Evolutionary conservation across 2,888 invertebrate genomes (phyloP), one percentile per base, ranked within the genome.

Genomic region (Melipona beecheii): DNA sequence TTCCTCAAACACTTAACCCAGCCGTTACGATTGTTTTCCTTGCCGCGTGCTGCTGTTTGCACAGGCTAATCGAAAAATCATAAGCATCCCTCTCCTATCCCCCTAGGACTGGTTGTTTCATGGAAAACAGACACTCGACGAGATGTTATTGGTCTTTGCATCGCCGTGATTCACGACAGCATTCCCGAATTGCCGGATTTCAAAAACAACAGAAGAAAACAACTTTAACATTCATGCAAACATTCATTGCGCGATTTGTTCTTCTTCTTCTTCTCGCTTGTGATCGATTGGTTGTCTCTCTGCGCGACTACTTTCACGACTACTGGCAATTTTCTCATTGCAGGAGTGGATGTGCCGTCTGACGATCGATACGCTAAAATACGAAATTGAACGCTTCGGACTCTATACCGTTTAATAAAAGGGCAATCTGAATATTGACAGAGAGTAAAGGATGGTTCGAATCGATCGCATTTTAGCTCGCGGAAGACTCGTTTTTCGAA

Each of bases 31-130:
- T 82, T 90, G 91, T 90, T 90, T 91, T 86, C 81, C 72, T 85
- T 86, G 83, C 78, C 87, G 79, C 81, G 85, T 87, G 83, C 75
- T 87, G 78, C 75, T 92, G 91, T 92, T 92, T 92, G 87, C 87
- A 66, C 86, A 89, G 88, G 86, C 87, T 92, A 92, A 92, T 92
- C 90, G 92, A 92, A 92, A 92, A 91, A 92, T 91, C 87, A 88
- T 90, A 90, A 92, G 90, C 91, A 84, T 80, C 68, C 81, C 21
- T 21, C 43, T 21, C 43, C 43, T 9, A 43, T n/a, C 24, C 4
- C 4, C 15, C 11, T 27, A 3, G n/a, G 4, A 49, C 49, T 43
- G 27, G 36, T n/a, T 50, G 13, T 60, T 15, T 13, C 31, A 64
- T 31, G 21, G 31, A 36, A 24, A 75, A 72, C 75, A 71, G 74